Percentiles rank a stretch among this genome's conserved stretches.
phyloP scores from a whole-genome alignment of 1,140 invertebrate genomes.

The Platyscapa corneri region DNA sequence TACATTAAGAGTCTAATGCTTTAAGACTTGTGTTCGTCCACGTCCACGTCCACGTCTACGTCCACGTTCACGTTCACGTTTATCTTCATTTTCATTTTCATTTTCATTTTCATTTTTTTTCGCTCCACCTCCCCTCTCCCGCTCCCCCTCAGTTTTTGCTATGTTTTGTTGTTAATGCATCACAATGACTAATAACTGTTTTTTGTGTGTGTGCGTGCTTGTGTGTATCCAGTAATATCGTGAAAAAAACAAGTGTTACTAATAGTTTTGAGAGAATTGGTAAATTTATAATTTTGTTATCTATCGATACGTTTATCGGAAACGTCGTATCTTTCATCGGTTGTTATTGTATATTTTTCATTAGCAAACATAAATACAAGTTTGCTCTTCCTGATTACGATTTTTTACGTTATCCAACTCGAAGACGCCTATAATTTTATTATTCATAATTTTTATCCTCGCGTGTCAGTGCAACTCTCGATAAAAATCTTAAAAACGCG shows the following conservation, averaged over 20 bases:
- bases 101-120: no score
- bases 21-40: constrained; percentile 16
- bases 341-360: not conserved
- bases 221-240: not conserved
- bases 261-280: not conserved
- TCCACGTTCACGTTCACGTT: no score
- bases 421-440: not conserved
- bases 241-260: not conserved
- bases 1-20: constrained; percentile 18
- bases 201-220: no score
- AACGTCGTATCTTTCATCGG: not conserved
- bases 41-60: no score
- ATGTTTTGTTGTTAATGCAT: not conserved
- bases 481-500: no score
- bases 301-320: not conserved
- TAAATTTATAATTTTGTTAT: not conserved
- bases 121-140: no score
- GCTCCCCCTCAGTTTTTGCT: not conserved
- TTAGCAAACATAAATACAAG: not conserved
- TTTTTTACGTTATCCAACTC: not conserved
- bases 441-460: not conserved
- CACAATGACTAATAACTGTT: not conserved
- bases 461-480: not conserved
- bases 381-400: not conserved
- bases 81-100: not conserved